Percentiles rank a stretch among this genome's conserved stretches.
Evolutionary conservation across 2,888 invertebrate species (phyloP).

Genomic region (Eulithis prunata): DNA sequence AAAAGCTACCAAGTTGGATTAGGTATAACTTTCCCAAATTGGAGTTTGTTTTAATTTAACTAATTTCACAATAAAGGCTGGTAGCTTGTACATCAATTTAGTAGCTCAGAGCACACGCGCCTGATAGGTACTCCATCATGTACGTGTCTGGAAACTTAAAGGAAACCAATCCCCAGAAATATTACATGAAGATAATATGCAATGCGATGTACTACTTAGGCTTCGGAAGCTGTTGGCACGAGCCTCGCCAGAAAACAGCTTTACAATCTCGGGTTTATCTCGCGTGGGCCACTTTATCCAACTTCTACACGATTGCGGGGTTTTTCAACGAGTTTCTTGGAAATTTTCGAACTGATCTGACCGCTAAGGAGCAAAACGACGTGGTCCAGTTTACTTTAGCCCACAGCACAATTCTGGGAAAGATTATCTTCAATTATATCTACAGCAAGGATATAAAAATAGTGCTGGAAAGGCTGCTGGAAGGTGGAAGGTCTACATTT

Average conservation of each 20-base stretch:
- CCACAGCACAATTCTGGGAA: constrained; percentile 51
- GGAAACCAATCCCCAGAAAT: constrained; percentile 52
- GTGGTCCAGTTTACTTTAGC: constrained; percentile 55
- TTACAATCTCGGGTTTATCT: constrained; percentile 44
- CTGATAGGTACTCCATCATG: constrained; percentile 21
- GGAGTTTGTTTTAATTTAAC: constrained; percentile 38
- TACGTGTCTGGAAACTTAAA: constrained; percentile 23
- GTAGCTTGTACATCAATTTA: constrained; percentile 7
- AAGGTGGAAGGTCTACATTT: constrained; percentile 47
- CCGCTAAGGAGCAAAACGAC: constrained; percentile 55
- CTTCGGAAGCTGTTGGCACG: constrained; percentile 60
- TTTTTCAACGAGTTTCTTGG: constrained; percentile 53
- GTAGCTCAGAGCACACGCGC: background rate
- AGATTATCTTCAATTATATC: constrained; percentile 52
- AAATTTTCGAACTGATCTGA: constrained; percentile 51
- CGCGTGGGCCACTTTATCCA: constrained; percentile 51
- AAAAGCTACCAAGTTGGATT: constrained; percentile 42
- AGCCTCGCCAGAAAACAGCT: constrained; percentile 30
- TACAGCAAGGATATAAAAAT: constrained; percentile 49
- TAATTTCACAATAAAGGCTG: constrained; percentile 34
- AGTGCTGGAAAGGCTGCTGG: constrained; percentile 55
- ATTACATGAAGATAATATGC: constrained; percentile 54
- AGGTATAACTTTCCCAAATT: constrained; percentile 39
- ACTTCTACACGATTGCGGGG: constrained; percentile 47
- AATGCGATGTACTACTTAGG: constrained; percentile 53